Conservation (phyloP, 92 coral and sea anemone genomes). For the Zoanthus sociatus region DNA sequence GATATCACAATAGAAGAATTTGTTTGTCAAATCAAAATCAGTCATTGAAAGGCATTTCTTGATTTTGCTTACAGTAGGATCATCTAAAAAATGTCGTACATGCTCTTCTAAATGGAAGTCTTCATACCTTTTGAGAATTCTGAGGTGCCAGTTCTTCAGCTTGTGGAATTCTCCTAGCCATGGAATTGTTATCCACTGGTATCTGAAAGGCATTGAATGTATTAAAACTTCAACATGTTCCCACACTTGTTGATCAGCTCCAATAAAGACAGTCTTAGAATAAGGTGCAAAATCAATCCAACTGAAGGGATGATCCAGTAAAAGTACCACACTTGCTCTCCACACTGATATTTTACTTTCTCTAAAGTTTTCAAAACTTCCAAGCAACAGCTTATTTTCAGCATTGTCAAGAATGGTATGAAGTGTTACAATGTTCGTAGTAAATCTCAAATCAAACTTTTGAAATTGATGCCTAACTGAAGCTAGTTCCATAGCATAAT, state of each 20-base stretch:
- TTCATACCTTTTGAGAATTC: conserved; percentile 43
- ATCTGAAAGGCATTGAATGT: conserved; percentile 40
- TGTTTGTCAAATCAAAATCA: conserved; percentile 46
- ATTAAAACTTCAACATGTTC: conserved; percentile 39
- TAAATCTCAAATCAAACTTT: background rate
- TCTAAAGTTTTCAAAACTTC: background rate
- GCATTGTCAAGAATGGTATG: background rate
- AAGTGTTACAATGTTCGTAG: background rate
- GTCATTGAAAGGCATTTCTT: conserved; percentile 34
- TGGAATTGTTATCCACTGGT: conserved; percentile 55
- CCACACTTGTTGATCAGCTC: conserved; percentile 51
- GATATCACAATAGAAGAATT: conserved; percentile 42
- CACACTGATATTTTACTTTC: background rate
- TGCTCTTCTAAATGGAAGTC: conserved; percentile 55
- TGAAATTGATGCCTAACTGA: conserved; percentile 3
- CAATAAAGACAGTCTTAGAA: conserved; percentile 39
- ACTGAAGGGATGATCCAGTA: conserved; percentile 46
- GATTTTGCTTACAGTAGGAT: conserved; percentile 21
- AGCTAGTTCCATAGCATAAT: conserved; percentile 1
- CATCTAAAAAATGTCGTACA: conserved; percentile 38
- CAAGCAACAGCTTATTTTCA: background rate
- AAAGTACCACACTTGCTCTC: conserved; percentile 24
- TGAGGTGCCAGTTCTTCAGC: conserved; percentile 41
- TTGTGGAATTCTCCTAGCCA: conserved; percentile 56
- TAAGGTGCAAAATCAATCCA: conserved; percentile 50